These are phyloP conservation scores for Bubo bubo DNA, from an alignment of 2,113 vertebrate species.

Conservation along the genomic window DNA sequence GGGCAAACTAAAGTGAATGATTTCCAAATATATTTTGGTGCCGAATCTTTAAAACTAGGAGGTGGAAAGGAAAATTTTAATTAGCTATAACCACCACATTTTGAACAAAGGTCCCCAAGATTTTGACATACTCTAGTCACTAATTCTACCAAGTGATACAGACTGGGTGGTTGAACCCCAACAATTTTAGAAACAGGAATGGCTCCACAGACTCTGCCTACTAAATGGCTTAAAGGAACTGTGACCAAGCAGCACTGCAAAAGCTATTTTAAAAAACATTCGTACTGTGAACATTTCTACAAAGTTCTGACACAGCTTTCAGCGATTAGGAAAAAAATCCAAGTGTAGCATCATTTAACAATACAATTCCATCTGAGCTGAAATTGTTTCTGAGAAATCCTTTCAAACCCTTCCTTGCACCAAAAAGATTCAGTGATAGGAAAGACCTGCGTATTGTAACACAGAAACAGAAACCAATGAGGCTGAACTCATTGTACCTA, in stretches of 20 bases:
- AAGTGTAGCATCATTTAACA: background rate
- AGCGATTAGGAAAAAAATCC: background rate
- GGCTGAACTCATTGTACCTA: background rate
- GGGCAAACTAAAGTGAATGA: background rate
- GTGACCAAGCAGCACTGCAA: background rate
- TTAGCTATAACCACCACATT: background rate
- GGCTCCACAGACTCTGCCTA: background rate
- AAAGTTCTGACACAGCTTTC: background rate
- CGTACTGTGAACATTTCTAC: background rate
- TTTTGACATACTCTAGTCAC: background rate
- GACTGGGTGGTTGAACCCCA: background rate
- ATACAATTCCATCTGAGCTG: background rate
- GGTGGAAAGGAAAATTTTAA: background rate
- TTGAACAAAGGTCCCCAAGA: background rate
- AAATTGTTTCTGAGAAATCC: background rate
- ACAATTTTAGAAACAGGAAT: background rate
- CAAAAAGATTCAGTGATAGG: background rate
- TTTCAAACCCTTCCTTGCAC: background rate
- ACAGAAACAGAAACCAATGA: background rate
- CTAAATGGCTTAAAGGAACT: background rate
- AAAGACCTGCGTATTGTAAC: background rate
- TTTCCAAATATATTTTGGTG: conserved; percentile 20
- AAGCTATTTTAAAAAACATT: background rate
- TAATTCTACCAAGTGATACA: background rate
- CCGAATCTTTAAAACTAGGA: background rate